These are phyloP conservation scores for Hycleus cichorii DNA, from an alignment of 1,140 invertebrate genomes.

Conservation along the genomic window DNA sequence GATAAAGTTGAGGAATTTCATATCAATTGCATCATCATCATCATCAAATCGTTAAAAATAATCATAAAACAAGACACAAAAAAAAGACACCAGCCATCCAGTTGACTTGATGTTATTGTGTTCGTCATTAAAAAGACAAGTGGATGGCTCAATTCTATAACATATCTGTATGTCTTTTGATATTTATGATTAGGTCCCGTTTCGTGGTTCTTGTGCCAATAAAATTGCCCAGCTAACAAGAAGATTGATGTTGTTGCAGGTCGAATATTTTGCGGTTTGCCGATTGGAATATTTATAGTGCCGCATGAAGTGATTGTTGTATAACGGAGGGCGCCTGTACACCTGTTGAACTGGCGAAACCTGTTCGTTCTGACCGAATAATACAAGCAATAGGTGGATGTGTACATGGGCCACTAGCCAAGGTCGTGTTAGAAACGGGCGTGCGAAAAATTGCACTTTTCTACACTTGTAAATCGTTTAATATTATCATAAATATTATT, in stretches of 20 bases:
- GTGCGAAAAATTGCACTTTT: too few relatives aligned
- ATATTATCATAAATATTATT: too few relatives aligned
- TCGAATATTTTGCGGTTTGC: slow-evolving; percentile 2
- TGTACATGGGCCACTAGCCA: slow-evolving; percentile 14
- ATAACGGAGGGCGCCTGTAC: slow-evolving; percentile 24
- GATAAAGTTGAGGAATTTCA: not conserved
- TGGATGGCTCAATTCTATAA: too few relatives aligned
- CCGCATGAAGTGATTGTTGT: slow-evolving; percentile 19
- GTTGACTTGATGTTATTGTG: too few relatives aligned
- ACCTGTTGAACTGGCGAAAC: slow-evolving; percentile 32
- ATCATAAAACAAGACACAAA: not conserved
- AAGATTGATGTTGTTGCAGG: not conserved
- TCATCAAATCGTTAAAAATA: not conserved
- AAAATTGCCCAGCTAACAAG: not conserved
- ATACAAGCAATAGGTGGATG: slow-evolving; percentile 19
- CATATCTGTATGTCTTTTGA: too few relatives aligned
- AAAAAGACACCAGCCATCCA: not conserved
- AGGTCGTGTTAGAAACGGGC: slow-evolving; percentile 11
- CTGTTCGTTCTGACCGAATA: slow-evolving; percentile 29
- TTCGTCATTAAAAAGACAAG: too few relatives aligned
- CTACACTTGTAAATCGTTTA: too few relatives aligned
- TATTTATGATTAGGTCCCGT: not conserved
- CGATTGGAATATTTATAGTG: slow-evolving; percentile 14
- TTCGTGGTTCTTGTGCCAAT: not conserved
- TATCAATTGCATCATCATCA: not conserved